Evolutionary conservation across 2,797 vertebrate genomes (phyloP).

Genomic region (Bucorvus abyssinicus): DNA sequence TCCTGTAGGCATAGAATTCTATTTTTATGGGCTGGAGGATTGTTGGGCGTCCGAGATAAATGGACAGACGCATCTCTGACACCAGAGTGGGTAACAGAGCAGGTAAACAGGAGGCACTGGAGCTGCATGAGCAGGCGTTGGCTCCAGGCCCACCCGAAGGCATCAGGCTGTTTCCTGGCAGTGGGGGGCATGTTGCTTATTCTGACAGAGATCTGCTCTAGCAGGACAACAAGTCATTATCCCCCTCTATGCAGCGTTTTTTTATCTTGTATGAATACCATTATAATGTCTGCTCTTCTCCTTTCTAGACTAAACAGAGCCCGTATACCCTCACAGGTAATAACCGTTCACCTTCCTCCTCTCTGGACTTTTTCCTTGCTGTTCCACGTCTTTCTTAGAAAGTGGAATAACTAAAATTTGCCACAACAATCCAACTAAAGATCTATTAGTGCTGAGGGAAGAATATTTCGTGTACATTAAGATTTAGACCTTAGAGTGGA

Average conservation of each 20-base stretch:
- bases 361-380: constrained; percentile 3
- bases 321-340: constrained; percentile 45
- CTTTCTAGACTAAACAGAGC: constrained; percentile 66
- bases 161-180: not conserved
- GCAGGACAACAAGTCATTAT: not conserved
- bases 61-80: not conserved
- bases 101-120: not conserved
- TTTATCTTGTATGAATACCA: not conserved
- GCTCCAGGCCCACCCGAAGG: not conserved
- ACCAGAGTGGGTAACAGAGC: not conserved
- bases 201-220: not conserved
- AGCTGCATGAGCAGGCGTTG: not conserved
- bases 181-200: not conserved
- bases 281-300: constrained; percentile 59
- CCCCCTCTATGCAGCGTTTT: not conserved
- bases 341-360: constrained; percentile 2
- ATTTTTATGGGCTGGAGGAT: not conserved
- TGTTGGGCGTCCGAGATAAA: not conserved
- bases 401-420: not conserved
- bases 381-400: constrained; percentile 11
- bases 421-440: not conserved
- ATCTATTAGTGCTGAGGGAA: not conserved
- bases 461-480: not conserved
- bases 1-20: not conserved
- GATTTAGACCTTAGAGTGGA: not conserved